phyloP scores from a whole-genome alignment of 1,140 invertebrate species.

The Pissodes strobi region DNA sequence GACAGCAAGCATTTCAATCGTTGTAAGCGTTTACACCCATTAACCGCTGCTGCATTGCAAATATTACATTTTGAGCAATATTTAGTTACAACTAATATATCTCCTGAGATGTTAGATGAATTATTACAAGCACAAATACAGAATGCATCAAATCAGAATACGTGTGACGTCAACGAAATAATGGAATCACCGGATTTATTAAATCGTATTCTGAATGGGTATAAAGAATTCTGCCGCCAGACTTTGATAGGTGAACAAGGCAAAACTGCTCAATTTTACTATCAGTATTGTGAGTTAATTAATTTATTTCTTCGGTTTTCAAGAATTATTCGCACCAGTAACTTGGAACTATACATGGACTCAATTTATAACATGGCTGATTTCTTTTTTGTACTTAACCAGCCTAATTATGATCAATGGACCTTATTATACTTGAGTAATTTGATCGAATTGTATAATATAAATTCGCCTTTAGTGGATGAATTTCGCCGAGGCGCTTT shows the following conservation, averaged over 20 bases:
- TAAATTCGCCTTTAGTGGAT: slow-evolving; percentile 32
- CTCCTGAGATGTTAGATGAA: slow-evolving; percentile 20
- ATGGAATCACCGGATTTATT: slow-evolving; percentile 28
- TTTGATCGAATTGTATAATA: slow-evolving; percentile 25
- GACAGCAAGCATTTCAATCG: slow-evolving; percentile 55
- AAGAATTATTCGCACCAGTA: too few relatives aligned
- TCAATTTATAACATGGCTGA: slow-evolving; percentile 41
- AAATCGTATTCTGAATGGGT: slow-evolving; percentile 19
- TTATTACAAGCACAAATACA: slow-evolving; percentile 22
- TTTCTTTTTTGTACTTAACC: slow-evolving; percentile 47
- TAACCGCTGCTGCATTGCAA: slow-evolving; percentile 47
- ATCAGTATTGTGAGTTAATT: too few relatives aligned
- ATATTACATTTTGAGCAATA: slow-evolving; percentile 40
- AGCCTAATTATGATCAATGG: slow-evolving; percentile 46
- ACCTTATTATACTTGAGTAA: slow-evolving; percentile 35
- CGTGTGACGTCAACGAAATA: slow-evolving; percentile 13
- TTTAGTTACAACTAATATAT: slow-evolving; percentile 39
- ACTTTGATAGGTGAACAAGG: too few relatives aligned
- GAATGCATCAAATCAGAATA: slow-evolving; percentile 12
- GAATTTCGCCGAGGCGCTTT: slow-evolving; percentile 33
- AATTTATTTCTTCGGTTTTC: too few relatives aligned
- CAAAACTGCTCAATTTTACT: too few relatives aligned
- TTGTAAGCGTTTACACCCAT: slow-evolving; percentile 54
- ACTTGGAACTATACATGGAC: slow-evolving; percentile 44
- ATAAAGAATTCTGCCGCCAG: slow-evolving; percentile 29